phyloP scores from a whole-genome alignment of 2,888 invertebrate species.

The Watsonalla cultraria region DNA sequence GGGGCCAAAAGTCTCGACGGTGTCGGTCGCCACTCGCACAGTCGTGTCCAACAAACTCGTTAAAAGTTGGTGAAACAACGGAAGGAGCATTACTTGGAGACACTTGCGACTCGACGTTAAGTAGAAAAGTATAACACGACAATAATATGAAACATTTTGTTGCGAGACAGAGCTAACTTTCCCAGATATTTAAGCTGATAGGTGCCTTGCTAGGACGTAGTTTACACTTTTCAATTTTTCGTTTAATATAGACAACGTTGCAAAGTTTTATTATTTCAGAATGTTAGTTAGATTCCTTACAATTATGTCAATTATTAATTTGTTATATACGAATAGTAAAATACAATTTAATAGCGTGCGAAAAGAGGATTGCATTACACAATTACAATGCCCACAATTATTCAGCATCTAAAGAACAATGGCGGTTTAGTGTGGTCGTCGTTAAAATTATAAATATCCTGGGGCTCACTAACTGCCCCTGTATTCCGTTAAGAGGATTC shows the following conservation, averaged over 20 bases:
- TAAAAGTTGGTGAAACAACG: conserved; percentile 75
- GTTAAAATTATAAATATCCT: conserved; percentile 65
- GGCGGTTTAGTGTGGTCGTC: conserved; percentile 43
- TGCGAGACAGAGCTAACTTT: conserved; percentile 46
- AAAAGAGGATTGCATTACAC: conserved; percentile 3
- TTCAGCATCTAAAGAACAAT: conserved; percentile 42
- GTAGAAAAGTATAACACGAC: conserved; percentile 71
- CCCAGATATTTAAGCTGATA: conserved; percentile 51
- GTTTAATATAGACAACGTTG: conserved; percentile 10
- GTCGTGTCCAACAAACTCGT: conserved; percentile 75
- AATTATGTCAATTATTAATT: background rate
- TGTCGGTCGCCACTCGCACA: conserved; percentile 37
- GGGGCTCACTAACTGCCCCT: conserved; percentile 67
- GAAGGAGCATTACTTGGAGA: conserved; percentile 62
- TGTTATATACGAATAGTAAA: background rate
- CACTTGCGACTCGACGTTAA: conserved; percentile 72
- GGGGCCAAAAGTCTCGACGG: conserved; percentile 34
- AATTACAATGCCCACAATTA: conserved; percentile 14
- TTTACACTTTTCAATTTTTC: conserved; percentile 30
- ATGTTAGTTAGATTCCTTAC: background rate
- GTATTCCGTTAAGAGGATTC: conserved; percentile 75
- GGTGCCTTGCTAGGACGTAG: conserved; percentile 22
- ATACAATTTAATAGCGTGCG: conserved; percentile 2
- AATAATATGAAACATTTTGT: conserved; percentile 66
- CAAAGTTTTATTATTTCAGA: background rate